Conservation (phyloP, 2,888 invertebrate species). For the Xanthia togata region DNA sequence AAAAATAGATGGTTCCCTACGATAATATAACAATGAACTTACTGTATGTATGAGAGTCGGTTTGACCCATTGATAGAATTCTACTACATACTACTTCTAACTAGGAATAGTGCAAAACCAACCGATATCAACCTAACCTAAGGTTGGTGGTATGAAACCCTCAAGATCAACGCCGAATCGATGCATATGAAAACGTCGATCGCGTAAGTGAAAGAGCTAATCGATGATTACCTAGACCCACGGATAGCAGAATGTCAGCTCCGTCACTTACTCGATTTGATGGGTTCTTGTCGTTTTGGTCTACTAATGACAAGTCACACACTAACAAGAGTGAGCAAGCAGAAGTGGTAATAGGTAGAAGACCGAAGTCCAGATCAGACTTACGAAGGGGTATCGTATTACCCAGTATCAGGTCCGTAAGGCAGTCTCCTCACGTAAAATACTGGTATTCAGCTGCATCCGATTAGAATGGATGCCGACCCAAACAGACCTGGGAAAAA, state of each 20-base stretch:
- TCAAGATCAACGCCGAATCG: no score
- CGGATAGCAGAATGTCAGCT: not conserved
- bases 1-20: slow-evolving; percentile 26
- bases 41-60: not conserved
- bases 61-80: slow-evolving; percentile 24
- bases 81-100: slow-evolving; percentile 11
- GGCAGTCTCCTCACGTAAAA: not conserved
- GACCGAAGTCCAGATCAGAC: not conserved
- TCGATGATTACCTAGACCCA: not conserved
- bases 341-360: no score
- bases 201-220: not conserved
- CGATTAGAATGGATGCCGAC: not conserved
- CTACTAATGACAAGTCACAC: no score
- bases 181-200: not conserved
- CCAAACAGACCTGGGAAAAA: not conserved
- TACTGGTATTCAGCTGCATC: not conserved
- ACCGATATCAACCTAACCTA: not conserved
- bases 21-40: slow-evolving; percentile 21
- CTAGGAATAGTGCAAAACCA: not conserved
- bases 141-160: no score
- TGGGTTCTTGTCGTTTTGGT: not conserved
- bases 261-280: not conserved
- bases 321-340: not conserved
- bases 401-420: not conserved
- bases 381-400: not conserved